Evolutionary conservation across 2,797 vertebrate genomes (phyloP).

Genomic region (Bufotes viridis): DNA sequence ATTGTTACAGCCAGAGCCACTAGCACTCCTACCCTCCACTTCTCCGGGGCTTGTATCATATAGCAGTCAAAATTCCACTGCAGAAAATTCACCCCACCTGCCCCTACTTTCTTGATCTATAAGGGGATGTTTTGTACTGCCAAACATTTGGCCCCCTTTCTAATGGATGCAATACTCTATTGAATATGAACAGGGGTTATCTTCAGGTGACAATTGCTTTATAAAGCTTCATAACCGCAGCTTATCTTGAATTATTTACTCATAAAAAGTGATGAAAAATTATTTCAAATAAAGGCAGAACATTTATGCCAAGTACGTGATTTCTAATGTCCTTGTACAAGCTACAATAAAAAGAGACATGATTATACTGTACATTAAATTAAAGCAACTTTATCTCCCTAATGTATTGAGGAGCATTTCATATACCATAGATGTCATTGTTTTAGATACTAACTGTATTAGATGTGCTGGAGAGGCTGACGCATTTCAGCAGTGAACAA

Average conservation of each 20-base stretch:
- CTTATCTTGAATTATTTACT: not conserved
- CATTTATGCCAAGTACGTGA: not conserved
- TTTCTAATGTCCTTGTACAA: not conserved
- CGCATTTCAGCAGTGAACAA: not conserved
- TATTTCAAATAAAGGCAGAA: not conserved
- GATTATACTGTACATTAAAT: not conserved
- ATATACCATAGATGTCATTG: not conserved
- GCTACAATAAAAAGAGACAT: not conserved
- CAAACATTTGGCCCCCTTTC: too few relatives aligned
- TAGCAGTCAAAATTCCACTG: too few relatives aligned
- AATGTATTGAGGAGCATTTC: not conserved
- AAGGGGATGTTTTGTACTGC: too few relatives aligned
- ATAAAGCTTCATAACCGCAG: not conserved
- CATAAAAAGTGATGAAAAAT: not conserved
- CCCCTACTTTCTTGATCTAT: too few relatives aligned
- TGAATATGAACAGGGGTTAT: too few relatives aligned
- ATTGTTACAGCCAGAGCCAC: too few relatives aligned
- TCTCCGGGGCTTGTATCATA: too few relatives aligned
- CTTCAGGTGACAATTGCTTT: not conserved
- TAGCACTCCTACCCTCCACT: too few relatives aligned
- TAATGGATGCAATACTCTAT: too few relatives aligned
- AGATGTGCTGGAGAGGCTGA: not conserved
- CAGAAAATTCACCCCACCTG: too few relatives aligned
- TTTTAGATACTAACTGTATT: not conserved
- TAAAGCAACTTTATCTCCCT: not conserved